Conservation (phyloP, 1,140 invertebrate genomes). For the Trinorchestia longiramus region DNA sequence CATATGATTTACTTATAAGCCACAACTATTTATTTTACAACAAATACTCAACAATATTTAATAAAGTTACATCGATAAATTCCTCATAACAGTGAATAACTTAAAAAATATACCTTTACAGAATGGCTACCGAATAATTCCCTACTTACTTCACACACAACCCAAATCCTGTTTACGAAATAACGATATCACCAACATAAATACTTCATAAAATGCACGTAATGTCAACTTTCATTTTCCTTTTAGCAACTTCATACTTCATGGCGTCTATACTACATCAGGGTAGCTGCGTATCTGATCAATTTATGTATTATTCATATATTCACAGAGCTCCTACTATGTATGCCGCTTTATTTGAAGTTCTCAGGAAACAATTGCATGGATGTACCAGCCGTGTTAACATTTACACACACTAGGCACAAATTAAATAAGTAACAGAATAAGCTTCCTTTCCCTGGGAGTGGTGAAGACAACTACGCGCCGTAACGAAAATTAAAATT, state of each 20-base stretch:
- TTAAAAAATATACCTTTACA: neutral
- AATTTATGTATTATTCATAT: neutral
- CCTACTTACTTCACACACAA: neutral
- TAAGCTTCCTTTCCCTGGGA: neutral
- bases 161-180: neutral
- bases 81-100: neutral
- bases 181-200: neutral
- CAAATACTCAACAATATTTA: neutral
- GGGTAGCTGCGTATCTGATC: neutral
- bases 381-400: neutral
- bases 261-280: neutral
- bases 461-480: neutral
- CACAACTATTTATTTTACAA: too few relatives aligned
- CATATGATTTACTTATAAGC: too few relatives aligned
- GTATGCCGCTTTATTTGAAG: too few relatives aligned
- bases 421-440: neutral
- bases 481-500: neutral
- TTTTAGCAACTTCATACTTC: neutral
- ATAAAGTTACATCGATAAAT: neutral
- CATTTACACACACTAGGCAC: neutral
- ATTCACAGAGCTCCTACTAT: neutral
- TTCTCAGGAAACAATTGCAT: neutral
- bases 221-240: neutral
- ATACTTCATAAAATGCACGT: neutral
- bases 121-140: neutral